phyloP scores from a whole-genome alignment of 2,888 invertebrate genomes.

The Drosophila diplacantha region DNA sequence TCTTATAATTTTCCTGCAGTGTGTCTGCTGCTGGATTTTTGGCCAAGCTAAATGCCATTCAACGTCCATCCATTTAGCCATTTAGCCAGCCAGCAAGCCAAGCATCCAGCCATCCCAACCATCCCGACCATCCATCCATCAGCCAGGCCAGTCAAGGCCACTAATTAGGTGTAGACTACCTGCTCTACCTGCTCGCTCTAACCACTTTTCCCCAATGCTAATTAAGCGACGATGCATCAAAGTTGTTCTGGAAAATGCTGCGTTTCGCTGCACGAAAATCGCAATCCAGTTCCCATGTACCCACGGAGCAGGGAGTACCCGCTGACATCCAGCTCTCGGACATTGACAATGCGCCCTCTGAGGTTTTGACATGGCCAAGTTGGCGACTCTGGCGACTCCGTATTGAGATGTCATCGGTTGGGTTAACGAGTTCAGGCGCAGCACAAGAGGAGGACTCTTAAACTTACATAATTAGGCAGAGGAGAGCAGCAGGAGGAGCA shows the following conservation, averaged over 20 bases:
- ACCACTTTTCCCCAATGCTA: constrained; percentile 49
- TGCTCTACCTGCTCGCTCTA: background rate
- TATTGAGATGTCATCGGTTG: constrained; percentile 67
- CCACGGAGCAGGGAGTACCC: constrained; percentile 8
- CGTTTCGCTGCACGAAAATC: constrained; percentile 48
- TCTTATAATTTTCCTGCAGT: background rate
- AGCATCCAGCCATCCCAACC: constrained; percentile 24
- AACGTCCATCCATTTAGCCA: constrained; percentile 28
- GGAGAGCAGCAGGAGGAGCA: background rate
- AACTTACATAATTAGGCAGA: constrained; percentile 63
- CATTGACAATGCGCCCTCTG: constrained; percentile 66
- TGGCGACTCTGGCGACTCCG: constrained; percentile 42
- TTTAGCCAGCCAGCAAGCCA: constrained; percentile 9
- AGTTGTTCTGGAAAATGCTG: constrained; percentile 55
- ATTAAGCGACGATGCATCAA: constrained; percentile 67
- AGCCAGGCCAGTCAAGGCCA: constrained; percentile 59
- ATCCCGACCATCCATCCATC: constrained; percentile 25
- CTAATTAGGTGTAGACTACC: constrained; percentile 60
- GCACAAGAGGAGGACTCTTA: background rate
- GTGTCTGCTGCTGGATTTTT: constrained; percentile 26
- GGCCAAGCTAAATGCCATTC: constrained; percentile 49
- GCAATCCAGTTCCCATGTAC: constrained; percentile 27
- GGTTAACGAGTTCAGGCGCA: constrained; percentile 49
- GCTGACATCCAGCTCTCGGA: constrained; percentile 58
- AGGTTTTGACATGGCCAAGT: constrained; percentile 58